These are phyloP conservation scores for Rhinoderma darwinii DNA, from an alignment of 2,113 vertebrate species.

Conservation along the genomic window DNA sequence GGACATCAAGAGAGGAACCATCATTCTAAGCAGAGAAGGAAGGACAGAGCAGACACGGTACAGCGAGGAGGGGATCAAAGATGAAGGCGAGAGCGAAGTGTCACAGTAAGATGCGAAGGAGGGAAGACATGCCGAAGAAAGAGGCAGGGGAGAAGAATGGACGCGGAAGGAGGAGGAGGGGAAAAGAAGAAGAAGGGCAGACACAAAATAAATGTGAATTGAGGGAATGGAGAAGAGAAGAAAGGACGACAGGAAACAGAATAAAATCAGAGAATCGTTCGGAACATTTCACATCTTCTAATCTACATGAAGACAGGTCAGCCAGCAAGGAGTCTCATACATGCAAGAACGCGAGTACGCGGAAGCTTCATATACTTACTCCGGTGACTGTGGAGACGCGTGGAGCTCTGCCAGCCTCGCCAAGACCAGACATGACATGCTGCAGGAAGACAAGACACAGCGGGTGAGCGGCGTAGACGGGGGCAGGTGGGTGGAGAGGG, in stretches of 20 bases:
- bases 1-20: slow-evolving; percentile 55
- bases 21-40: slow-evolving; percentile 64
- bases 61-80: slow-evolving; percentile 9
- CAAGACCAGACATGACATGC: slow-evolving; percentile 80
- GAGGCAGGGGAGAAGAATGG: slow-evolving; percentile 58
- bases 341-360: background rate
- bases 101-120: too few species aligned
- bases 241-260: slow-evolving; percentile 31
- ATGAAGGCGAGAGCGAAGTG: too few species aligned
- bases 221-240: background rate
- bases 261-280: slow-evolving; percentile 48
- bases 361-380: slow-evolving; percentile 64
- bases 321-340: background rate
- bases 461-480: background rate
- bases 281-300: slow-evolving; percentile 10
- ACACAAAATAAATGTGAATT: background rate
- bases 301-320: slow-evolving; percentile 13
- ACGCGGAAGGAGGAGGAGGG: background rate
- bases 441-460: slow-evolving; percentile 67
- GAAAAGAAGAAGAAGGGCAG: background rate
- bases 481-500: too few species aligned
- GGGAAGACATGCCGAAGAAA: slow-evolving; percentile 21
- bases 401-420: slow-evolving; percentile 75
- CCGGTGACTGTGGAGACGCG: slow-evolving; percentile 77
- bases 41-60: slow-evolving; percentile 10